These are phyloP conservation scores for Agrilus cyanescens DNA, from an alignment of 2,888 invertebrate genomes.

Conservation along the genomic window DNA sequence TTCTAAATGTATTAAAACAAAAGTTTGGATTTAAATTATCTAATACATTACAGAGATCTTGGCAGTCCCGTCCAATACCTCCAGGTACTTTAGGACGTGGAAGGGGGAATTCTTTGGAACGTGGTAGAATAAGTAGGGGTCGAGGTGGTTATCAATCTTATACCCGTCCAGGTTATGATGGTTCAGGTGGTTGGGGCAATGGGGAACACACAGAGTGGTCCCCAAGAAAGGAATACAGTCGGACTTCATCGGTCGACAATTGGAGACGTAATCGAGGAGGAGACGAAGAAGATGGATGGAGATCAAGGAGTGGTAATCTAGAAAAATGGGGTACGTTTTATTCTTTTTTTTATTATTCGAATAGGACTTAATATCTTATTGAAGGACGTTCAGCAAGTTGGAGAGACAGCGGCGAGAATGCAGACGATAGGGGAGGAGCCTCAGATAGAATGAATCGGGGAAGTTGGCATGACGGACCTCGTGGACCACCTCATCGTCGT, in stretches of 20 bases:
- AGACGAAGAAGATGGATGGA: constrained; percentile 41
- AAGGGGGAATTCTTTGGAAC: constrained; percentile 38
- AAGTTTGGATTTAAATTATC: constrained; percentile 1
- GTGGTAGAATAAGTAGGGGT: constrained; percentile 32
- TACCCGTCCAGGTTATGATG: constrained; percentile 33
- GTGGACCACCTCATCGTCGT: constrained; percentile 18
- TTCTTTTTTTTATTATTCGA: neutral
- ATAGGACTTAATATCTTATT: neutral
- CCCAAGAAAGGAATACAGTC: constrained; percentile 43
- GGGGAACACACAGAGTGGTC: constrained; percentile 46
- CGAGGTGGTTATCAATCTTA: constrained; percentile 28
- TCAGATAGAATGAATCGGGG: constrained; percentile 27
- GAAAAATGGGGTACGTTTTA: constrained; percentile 43
- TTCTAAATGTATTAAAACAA: neutral
- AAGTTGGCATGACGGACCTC: constrained; percentile 38
- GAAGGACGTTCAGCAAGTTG: constrained; percentile 30
- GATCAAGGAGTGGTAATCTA: constrained; percentile 30
- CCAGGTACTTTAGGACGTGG: constrained; percentile 30
- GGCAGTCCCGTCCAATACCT: constrained; percentile 36
- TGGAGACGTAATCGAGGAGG: constrained; percentile 40
- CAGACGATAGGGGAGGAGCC: constrained; percentile 26
- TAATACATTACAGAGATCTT: constrained; percentile 28
- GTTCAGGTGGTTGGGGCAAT: constrained; percentile 44
- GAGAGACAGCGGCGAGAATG: constrained; percentile 29
- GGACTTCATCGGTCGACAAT: constrained; percentile 25